Evolutionary conservation across 2,113 vertebrate genomes (phyloP), one percentile per base, ranked within the genome.

Genomic region (Cyprinodon brontotheroides): DNA sequence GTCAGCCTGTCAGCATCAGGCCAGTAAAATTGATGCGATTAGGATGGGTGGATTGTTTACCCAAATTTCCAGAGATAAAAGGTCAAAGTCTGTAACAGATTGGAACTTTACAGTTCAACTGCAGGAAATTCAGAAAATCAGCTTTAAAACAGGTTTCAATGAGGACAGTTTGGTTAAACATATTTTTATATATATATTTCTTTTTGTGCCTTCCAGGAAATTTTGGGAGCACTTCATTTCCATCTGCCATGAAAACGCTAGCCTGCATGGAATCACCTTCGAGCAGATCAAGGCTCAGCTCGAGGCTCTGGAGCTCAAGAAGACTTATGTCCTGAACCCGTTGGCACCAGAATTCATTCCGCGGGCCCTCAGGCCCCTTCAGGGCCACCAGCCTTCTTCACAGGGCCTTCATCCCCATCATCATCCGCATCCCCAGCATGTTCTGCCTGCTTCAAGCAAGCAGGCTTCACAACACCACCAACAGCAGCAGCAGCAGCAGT

Each of bases 161-260:
- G 11, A 45, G 11, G 43, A 45, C 9, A 45, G 29, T 11, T 45
- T 45, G 43, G 5, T 29, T 29, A 29, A 29, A 29, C 29, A 29
- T 29, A 29, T 1, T 29, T 29, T 29, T 29, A 29, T 29, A 29
- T 29, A 29, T 29, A 29, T 29, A 29, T 29, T 29, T 29, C 29
- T 29, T 29, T 29, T 29, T 29, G 29, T 29, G 29, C 3, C 59
- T 92, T 89, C 0, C 89, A 99, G 98, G 91, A 99, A 99, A 92
- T 99, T 99, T 93, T 99, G 98, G 98, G 98, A 99, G 92, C 96
- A 96, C 72, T 99, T 99, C 93, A 96, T 99, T 93, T 96, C 96
- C 83, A 95, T 99, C 60, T 99, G 98, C 91, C 96, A 99, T 14
- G 96, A 97, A 91, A 99, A 99, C 68, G 87, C 94, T 40, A 99